These are phyloP conservation scores for Osmerus eperlanus DNA, from an alignment of 2,113 vertebrate species.

Conservation along the genomic window DNA sequence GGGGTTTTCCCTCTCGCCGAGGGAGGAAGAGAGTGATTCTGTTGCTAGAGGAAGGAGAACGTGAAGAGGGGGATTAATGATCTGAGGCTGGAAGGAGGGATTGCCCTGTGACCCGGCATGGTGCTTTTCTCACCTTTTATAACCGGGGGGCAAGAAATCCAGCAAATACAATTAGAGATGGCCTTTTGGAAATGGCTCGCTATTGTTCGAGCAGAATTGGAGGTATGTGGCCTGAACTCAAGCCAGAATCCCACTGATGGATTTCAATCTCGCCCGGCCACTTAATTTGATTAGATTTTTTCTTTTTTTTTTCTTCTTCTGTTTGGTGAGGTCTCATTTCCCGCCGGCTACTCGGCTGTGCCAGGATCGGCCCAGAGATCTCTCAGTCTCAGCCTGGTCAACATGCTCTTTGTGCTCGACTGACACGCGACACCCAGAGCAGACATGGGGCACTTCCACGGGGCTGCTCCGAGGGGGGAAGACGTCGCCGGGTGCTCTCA, in stretches of 20 bases:
- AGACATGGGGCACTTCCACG: background rate
- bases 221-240: constrained; percentile 6
- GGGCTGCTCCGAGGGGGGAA: background rate
- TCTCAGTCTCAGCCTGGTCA: background rate
- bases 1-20: constrained; percentile 8
- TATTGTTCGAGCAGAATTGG: constrained; percentile 18
- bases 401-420: constrained; percentile 13
- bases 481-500: constrained; percentile 19
- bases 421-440: constrained; percentile 16
- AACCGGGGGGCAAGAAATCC: constrained; percentile 35
- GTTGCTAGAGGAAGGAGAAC: constrained; percentile 37
- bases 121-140: constrained; percentile 32
- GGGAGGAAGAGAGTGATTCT: constrained; percentile 41
- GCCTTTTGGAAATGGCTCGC: constrained; percentile 27
- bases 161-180: constrained; percentile 31
- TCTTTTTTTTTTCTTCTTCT: background rate
- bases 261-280: constrained; percentile 1
- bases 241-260: constrained; percentile 1
- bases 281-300: background rate
- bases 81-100: constrained; percentile 5
- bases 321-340: constrained; percentile 15
- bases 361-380: constrained; percentile 14
- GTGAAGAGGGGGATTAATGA: constrained; percentile 29
- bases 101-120: constrained; percentile 18
- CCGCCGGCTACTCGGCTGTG: background rate